Percentiles rank a stretch among this genome's conserved stretches.
These are phyloP conservation scores for Ophion slaviceki DNA, from an alignment of 2,888 invertebrate species.

Conservation along the genomic window DNA sequence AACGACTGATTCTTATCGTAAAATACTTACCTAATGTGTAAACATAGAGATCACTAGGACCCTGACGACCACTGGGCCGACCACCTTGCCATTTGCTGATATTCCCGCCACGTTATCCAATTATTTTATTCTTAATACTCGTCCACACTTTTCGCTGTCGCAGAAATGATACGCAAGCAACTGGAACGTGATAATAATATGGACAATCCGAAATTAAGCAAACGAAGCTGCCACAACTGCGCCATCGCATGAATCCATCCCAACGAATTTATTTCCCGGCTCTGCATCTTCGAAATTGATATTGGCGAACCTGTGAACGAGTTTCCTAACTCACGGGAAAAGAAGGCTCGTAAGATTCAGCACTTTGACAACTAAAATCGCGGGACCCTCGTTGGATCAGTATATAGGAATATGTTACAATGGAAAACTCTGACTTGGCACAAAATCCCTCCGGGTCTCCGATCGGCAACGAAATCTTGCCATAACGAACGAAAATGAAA, in stretches of 20 bases:
- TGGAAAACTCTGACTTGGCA: conserved; percentile 12
- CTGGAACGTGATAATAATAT: conserved; percentile 76
- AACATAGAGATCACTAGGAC: no score
- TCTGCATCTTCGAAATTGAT: neutral
- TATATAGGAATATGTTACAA: neutral
- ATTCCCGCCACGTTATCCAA: neutral
- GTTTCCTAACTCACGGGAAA: neutral
- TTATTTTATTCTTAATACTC: neutral
- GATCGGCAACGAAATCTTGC: neutral
- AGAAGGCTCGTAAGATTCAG: neutral
- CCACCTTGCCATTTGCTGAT: conserved; percentile 8
- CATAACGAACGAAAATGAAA: neutral
- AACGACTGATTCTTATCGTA: no score
- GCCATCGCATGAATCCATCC: conserved; percentile 75
- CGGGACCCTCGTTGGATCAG: neutral
- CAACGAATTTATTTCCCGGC: conserved; percentile 65
- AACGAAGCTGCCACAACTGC: conserved; percentile 78
- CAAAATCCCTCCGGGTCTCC: conserved; percentile 43
- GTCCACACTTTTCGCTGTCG: conserved; percentile 36
- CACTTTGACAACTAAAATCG: neutral
- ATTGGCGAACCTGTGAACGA: neutral
- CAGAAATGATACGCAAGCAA: conserved; percentile 79
- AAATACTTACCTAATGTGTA: no score
- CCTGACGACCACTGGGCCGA: no score
- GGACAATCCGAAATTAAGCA: conserved; percentile 74